Evolutionary conservation across 2,113 vertebrate species (phyloP).

Genomic region (Chlamydotis undulata): DNA sequence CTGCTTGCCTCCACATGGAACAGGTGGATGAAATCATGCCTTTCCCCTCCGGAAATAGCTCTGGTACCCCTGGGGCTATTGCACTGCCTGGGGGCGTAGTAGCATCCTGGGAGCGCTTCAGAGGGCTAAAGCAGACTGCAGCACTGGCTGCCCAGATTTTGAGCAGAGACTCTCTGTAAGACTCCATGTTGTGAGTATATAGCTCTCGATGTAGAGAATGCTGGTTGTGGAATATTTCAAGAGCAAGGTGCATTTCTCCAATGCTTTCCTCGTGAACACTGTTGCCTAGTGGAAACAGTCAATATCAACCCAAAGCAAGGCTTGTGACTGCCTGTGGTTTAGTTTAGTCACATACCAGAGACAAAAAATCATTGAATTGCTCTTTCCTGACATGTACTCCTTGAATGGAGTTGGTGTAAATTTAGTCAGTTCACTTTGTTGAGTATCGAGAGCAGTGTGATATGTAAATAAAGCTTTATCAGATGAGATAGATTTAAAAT

Average conservation of each 20-base stretch:
- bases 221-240: not conserved
- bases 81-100: fast-evolving
- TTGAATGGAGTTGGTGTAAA: constrained; percentile 53
- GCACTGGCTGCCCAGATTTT: not conserved
- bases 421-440: constrained; percentile 61
- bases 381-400: constrained; percentile 36
- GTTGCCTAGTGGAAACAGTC: not conserved
- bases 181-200: not conserved
- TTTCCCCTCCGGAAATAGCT: not conserved
- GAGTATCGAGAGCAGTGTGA: constrained; percentile 58
- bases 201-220: fast-evolving
- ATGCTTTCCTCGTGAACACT: not conserved
- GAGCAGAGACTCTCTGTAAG: not conserved
- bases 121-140: not conserved
- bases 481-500: constrained; percentile 62
- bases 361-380: not conserved
- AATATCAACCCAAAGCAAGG: not conserved
- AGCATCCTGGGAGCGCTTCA: fast-evolving
- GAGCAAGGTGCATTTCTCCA: not conserved
- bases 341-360: constrained; percentile 10
- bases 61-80: not conserved
- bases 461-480: constrained; percentile 70
- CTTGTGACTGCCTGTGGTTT: not conserved
- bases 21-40: not conserved
- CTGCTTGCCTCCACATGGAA: fast-evolving